These are phyloP conservation scores for Hiodon tergisus DNA, from an alignment of 2,113 vertebrate species.

Conservation along the genomic window DNA sequence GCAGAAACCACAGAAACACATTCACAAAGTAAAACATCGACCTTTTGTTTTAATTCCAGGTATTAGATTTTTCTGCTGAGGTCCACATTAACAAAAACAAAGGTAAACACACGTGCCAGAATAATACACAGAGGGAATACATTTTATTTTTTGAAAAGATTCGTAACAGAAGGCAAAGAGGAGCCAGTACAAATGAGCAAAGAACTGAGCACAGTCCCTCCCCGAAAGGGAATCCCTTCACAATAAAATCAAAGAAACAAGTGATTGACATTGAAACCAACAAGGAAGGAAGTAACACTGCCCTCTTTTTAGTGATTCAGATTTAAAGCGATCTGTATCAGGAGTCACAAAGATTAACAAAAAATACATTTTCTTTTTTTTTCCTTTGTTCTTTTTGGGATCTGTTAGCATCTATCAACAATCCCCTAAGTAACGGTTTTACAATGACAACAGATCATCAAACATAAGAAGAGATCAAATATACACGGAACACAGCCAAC, in stretches of 20 bases:
- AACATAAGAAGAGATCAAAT: constrained; percentile 49
- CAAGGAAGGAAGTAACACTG: constrained; percentile 40
- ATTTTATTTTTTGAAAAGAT: constrained; percentile 81
- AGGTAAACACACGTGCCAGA: constrained; percentile 16
- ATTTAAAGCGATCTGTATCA: constrained; percentile 33
- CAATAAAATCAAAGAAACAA: constrained; percentile 75
- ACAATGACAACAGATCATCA: constrained; percentile 46
- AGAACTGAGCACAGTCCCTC: constrained; percentile 79
- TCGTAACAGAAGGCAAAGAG: constrained; percentile 86
- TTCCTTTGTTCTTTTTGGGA: constrained; percentile 21
- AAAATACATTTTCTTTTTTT: constrained; percentile 29
- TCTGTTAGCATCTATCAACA: constrained; percentile 37
- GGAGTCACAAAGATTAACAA: constrained; percentile 52
- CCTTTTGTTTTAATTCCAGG: not conserved
- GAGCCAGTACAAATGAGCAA: constrained; percentile 82
- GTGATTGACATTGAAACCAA: constrained; percentile 16
- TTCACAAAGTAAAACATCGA: not conserved
- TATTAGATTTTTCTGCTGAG: not conserved
- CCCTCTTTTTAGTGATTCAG: constrained; percentile 51
- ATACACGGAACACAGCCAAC: constrained; percentile 53
- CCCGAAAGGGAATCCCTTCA: constrained; percentile 78
- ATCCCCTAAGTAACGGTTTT: constrained; percentile 33
- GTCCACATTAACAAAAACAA: constrained; percentile 2
- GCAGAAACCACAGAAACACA: constrained; percentile 8
- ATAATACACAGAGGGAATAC: constrained; percentile 56